Conservation (phyloP, 2,888 invertebrate genomes). For the Oxytorus armatus region DNA sequence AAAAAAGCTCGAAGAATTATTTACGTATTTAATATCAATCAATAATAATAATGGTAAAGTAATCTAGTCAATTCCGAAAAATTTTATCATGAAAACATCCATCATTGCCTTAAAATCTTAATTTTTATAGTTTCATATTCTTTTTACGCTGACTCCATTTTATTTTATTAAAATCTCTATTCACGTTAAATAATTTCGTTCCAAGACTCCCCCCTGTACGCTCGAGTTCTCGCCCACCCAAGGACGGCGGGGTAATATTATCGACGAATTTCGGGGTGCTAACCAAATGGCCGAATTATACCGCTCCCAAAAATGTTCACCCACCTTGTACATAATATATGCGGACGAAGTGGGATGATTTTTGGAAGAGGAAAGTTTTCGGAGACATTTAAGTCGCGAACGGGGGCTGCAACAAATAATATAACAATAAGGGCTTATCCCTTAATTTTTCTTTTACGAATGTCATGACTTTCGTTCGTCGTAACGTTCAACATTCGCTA, state of each 20-base stretch:
- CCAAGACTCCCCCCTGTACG: not conserved
- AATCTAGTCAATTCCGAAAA: too few relatives aligned
- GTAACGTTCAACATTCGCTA: constrained; percentile 6
- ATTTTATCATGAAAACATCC: too few relatives aligned
- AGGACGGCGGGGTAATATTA: not conserved
- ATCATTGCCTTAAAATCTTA: too few relatives aligned
- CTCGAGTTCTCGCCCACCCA: constrained; percentile 2
- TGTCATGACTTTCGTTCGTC: not conserved
- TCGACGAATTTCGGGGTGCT: constrained; percentile 41
- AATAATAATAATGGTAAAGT: too few relatives aligned
- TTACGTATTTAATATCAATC: not conserved
- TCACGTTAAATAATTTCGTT: not conserved
- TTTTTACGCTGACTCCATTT: not conserved
- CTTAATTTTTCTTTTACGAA: too few relatives aligned
- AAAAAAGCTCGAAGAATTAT: not conserved
- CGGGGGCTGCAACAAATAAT: not conserved
- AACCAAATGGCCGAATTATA: constrained; percentile 28
- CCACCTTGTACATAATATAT: constrained; percentile 14
- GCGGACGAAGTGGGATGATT: not conserved
- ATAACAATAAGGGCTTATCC: not conserved
- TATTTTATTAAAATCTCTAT: not conserved
- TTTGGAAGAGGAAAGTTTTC: not conserved
- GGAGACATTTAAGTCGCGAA: too few relatives aligned
- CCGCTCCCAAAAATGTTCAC: constrained; percentile 15
- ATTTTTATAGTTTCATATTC: too few relatives aligned